Evolutionary conservation across 2,888 invertebrate genomes (phyloP).

Genomic region (Cosmopolites sordidus): DNA sequence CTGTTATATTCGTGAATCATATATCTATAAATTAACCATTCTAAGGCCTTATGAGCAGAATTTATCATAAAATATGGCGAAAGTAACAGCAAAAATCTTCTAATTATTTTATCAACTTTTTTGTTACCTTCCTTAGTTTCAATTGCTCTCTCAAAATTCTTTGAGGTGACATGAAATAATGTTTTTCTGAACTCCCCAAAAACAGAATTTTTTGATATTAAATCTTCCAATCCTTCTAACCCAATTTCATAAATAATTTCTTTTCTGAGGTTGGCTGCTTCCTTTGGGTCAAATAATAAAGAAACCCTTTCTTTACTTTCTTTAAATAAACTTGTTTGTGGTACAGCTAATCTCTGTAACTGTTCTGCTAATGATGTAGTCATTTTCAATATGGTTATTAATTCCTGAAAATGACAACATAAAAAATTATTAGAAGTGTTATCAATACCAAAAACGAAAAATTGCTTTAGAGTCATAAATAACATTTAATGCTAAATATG

Average conservation of each 20-base stretch:
- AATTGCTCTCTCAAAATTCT: conserved; percentile 76
- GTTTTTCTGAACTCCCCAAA: conserved; percentile 72
- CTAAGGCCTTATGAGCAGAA: conserved; percentile 83
- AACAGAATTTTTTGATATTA: conserved; percentile 66
- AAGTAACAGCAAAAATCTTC: conserved; percentile 71
- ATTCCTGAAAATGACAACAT: too few relatives aligned
- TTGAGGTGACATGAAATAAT: conserved; percentile 72
- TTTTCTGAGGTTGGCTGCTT: conserved; percentile 81
- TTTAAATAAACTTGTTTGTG: conserved; percentile 68
- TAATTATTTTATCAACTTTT: conserved; percentile 68
- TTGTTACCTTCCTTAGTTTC: conserved; percentile 71
- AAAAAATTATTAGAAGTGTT: too few relatives aligned
- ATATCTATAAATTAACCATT: conserved; percentile 91
- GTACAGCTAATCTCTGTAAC: conserved; percentile 67
- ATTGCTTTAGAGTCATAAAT: too few relatives aligned
- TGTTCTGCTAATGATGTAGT: conserved; percentile 76
- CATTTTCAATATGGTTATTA: conserved; percentile 42
- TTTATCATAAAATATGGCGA: conserved; percentile 87
- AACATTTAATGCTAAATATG: too few relatives aligned
- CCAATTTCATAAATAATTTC: conserved; percentile 86
- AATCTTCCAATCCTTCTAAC: conserved; percentile 76
- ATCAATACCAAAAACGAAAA: too few relatives aligned
- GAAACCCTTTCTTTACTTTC: conserved; percentile 70
- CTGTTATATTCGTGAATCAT: conserved; percentile 85
- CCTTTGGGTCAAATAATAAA: conserved; percentile 82